These are phyloP conservation scores for Ceratosolen fusciceps DNA, from an alignment of 1,140 invertebrate species.

Conservation along the genomic window DNA sequence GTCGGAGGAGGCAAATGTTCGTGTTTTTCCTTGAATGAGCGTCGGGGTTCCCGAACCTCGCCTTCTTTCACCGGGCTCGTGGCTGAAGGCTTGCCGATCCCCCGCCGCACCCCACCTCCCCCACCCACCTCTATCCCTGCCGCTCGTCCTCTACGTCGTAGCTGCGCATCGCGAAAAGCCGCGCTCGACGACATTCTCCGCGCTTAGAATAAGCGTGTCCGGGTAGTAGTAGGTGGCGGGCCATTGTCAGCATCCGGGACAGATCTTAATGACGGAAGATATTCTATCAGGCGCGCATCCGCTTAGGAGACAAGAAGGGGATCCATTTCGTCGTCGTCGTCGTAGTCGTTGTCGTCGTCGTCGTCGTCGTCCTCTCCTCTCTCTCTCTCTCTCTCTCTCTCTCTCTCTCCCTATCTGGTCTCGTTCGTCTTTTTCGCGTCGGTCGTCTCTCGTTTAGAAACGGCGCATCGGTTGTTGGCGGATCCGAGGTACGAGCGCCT, in stretches of 20 bases:
- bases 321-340: too few species aligned
- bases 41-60: not conserved
- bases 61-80: slow-evolving; percentile 23
- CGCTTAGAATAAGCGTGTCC: slow-evolving; percentile 28
- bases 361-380: not conserved
- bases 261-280: slow-evolving; percentile 51
- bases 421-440: not conserved
- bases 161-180: too few species aligned
- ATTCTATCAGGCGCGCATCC: slow-evolving; percentile 48
- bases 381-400: not conserved
- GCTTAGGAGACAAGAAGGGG: slow-evolving; percentile 27
- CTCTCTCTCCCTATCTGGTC: not conserved
- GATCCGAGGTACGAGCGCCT: slow-evolving; percentile 11
- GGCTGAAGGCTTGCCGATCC: slow-evolving; percentile 28
- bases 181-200: slow-evolving; percentile 31
- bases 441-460: too few species aligned
- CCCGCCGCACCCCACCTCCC: too few species aligned
- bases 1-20: slow-evolving; percentile 10
- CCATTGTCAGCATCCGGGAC: not conserved
- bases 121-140: too few species aligned
- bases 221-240: not conserved
- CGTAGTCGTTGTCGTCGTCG: too few species aligned
- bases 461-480: not conserved
- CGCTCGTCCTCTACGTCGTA: too few species aligned
- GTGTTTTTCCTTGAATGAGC: slow-evolving; percentile 32